Evolutionary conservation across 2,113 vertebrate species (phyloP), one percentile per base, ranked within the genome.

Genomic region (Plecotus auritus): DNA sequence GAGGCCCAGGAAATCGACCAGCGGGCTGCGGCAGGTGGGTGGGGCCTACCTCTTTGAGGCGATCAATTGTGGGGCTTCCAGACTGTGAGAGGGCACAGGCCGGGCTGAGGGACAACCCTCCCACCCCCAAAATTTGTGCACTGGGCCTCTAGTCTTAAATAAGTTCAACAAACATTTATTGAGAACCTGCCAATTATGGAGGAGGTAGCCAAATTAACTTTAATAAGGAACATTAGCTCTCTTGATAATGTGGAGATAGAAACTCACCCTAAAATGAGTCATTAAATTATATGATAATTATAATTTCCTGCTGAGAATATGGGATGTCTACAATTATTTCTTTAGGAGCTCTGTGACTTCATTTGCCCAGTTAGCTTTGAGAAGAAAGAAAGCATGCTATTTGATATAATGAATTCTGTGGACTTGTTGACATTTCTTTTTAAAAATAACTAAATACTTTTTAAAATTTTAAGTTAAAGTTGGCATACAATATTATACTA

Each of bases 111-210:
- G 23, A 22, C 56, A 61, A 61, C 23, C 23, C 56, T 10, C 56
- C 23, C 51, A 54, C 3, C 23, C 9, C n/a, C 56, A 61, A 11
- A 61, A 28, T 26, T 61, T 11, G 56, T 61, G 56, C 9, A 61
- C 56, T 4, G 4, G 4, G 56, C 8, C 10, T 61, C 23, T 61
- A 61, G 23, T 85, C 72, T 73, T 78, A 78, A 73, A 56, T 85
- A 80, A 88, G 45, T 95, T 83, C 35, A 89, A 78, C 49, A 61
- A 32, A 92, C 23, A 37, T 85, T 90, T 92, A 66, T 87, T 85
- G 40, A 96, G 22, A 54, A 54, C 7, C 49, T 85, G 51, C 30
- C 85, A 30, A 64, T 90, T 61, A 61, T 64, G 49, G 32, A 74
- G 26, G 20, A n/a, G 5, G 69, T 88, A n/a, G 20, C 26, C 40